Evolutionary conservation across 2,113 vertebrate genomes (phyloP).

Genomic region (Paramormyrops kingsleyae): DNA sequence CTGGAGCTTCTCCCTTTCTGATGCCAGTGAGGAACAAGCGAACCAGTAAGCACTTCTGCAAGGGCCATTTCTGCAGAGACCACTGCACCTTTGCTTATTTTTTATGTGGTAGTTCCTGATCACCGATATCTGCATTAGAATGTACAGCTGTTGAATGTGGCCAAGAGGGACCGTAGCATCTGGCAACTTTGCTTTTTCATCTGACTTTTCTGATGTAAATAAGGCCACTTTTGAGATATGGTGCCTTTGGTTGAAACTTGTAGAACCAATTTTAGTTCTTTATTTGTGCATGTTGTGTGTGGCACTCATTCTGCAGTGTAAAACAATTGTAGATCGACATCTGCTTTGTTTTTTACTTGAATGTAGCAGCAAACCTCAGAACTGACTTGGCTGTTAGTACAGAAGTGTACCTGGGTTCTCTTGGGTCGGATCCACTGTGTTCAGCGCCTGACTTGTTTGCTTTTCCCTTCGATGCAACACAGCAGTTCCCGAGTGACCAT

Average conservation of each 20-base stretch:
- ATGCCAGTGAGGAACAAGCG: constrained; percentile 78
- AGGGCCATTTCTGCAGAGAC: neutral
- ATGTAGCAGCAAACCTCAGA: neutral
- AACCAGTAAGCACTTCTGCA: constrained; percentile 77
- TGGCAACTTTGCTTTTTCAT: neutral
- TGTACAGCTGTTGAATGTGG: neutral
- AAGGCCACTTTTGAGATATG: neutral
- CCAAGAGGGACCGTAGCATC: neutral
- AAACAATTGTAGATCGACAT: neutral
- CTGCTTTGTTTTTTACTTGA: neutral
- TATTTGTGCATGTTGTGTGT: neutral
- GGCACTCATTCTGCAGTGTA: neutral
- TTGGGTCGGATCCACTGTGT: neutral
- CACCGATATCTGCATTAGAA: neutral
- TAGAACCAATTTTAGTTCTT: neutral
- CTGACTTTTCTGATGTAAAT: neutral
- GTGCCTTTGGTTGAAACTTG: neutral
- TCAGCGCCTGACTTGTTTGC: neutral
- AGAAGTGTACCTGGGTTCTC: neutral
- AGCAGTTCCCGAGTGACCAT: constrained; percentile 70
- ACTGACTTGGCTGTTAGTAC: neutral
- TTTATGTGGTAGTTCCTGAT: neutral
- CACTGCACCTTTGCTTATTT: neutral
- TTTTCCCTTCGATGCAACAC: constrained; percentile 33
- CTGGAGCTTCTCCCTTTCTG: constrained; percentile 83